phyloP scores from a whole-genome alignment of 2,888 invertebrate species.

The Leptopilina myrica region DNA sequence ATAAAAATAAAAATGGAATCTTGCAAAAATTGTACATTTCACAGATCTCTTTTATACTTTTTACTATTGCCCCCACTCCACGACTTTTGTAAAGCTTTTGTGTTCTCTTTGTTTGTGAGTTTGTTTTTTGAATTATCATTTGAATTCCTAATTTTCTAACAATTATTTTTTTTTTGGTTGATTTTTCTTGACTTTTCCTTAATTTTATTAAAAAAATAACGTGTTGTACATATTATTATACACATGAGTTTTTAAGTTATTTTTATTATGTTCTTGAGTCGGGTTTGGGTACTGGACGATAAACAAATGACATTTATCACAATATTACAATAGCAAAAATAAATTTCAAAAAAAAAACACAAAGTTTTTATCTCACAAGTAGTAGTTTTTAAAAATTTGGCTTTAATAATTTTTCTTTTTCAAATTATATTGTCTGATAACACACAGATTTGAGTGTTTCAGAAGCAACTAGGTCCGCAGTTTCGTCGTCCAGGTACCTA shows the following conservation, averaged over 20 bases:
- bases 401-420: slow-evolving; percentile 53
- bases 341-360: too few species aligned
- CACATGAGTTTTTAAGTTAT: slow-evolving; percentile 34
- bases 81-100: slow-evolving; percentile 1
- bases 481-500: slow-evolving; percentile 34
- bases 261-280: slow-evolving; percentile 34
- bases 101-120: slow-evolving; percentile 44
- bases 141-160: slow-evolving; percentile 57
- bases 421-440: slow-evolving; percentile 33
- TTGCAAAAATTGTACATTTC: background rate
- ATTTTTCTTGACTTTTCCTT: slow-evolving; percentile 55
- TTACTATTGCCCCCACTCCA: background rate
- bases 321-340: slow-evolving; percentile 34
- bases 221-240: slow-evolving; percentile 51
- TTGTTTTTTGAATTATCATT: slow-evolving; percentile 50
- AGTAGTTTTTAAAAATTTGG: slow-evolving; percentile 44
- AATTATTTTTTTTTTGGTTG: slow-evolving; percentile 47
- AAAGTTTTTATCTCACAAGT: slow-evolving; percentile 44
- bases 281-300: slow-evolving; percentile 46
- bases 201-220: slow-evolving; percentile 61
- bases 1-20: too few species aligned
- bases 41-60: background rate
- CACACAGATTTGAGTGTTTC: slow-evolving; percentile 61
- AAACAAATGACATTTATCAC: slow-evolving; percentile 29
- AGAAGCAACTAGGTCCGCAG: slow-evolving; percentile 54